Base-by-base conservation (phyloP, 2,888 invertebrate genomes). In the Rhagium mordax region DNA sequence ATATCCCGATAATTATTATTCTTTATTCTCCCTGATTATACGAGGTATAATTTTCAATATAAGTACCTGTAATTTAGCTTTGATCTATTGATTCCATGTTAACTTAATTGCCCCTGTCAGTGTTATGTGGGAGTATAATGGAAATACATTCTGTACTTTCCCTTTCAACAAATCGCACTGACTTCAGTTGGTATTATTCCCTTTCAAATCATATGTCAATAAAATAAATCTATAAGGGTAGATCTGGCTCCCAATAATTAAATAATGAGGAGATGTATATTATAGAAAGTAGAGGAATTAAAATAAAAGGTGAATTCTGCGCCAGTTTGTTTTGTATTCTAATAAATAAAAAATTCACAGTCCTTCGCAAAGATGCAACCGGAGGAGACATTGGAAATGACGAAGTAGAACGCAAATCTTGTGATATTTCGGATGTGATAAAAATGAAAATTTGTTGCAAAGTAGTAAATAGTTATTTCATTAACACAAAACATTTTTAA, bases 71-170 rank as follows among this genome's bases (percentile, higher is more conserved):
- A 72, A 77, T 79, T 77, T 75, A 65, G 71, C 55, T 75, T 69
- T 73, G 75, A 75, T 71, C 76, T 78, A 78, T 78, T 78, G 78
- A 78, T 78, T 75, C 68, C 57, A 67, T 72, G 64, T 70, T 67
- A 65, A 65, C 64, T 68, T 74, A 78, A 78, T 78, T 76, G 69
- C 72, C 74, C 74, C 70, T 78, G 78, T 76, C 78, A 78, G 72
- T 73, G 62, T 59, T 74, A 72, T 62, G 77, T 71, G 73, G 77
- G 77, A 73, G 73, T 77, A 64, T 62, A 62, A 65, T 41, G 15
- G 53, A 65, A 65, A 20, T n/a, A n/a, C 53, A 65, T 65, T 65
- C 51, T 33, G 6, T 64, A 18, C 65, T 29, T 33, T 65, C 65
- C 65, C 65, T 53, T 65, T 21, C 33, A 20, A 29, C 65, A 33